Evolutionary conservation across 2,888 invertebrate genomes (phyloP), one percentile per base, ranked within the genome.

Genomic region (Odontocerum albicorne): DNA sequence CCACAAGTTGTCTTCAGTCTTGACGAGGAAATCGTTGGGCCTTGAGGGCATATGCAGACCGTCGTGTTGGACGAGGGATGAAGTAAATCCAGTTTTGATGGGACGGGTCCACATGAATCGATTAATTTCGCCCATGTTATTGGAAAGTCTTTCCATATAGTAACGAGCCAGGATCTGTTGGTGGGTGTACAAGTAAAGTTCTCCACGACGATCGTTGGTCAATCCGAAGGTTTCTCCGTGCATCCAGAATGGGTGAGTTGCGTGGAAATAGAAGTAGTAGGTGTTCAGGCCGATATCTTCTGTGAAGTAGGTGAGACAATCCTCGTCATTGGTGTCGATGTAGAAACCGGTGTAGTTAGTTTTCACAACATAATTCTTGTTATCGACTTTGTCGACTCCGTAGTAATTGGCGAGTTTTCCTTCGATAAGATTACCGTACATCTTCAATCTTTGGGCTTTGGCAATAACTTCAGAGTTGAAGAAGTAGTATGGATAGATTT

Each of bases 401-500:
- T 69, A 67, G 19, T 72, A 60, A 45, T 66, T 62, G 62, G 70
- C 73, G 36, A 65, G 61, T 55, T 74, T 71, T 47, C 77, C 69
- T 74, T 74, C 66, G 46, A 46, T 70, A 55, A 71, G 72, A 36
- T 74, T 72, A 21, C 71, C 73, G 65, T 82, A 79, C 76, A 82
- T 80, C 67, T 82, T 82, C 70, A 84, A 75, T 68, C 81, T 74
- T 64, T 84, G 78, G 1, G 85, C 87, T 65, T 85, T 80, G 65
- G 84, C 81, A 63, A 90, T 84, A 64, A 87, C 77, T 65, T 87
- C 82, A 64, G 82, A 74, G 72, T 86, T 85, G 67, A 88, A 84
- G 77, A 88, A 90, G 72, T 84, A 82, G 69, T 87, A 83, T 2
- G 91, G 91, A 72, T 84, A 82, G 68, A 90, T 82, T 72, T 91